Evolutionary conservation across 1,140 invertebrate species (phyloP), one percentile per base, ranked within the genome.

Genomic region (Probaryconus sp.): DNA sequence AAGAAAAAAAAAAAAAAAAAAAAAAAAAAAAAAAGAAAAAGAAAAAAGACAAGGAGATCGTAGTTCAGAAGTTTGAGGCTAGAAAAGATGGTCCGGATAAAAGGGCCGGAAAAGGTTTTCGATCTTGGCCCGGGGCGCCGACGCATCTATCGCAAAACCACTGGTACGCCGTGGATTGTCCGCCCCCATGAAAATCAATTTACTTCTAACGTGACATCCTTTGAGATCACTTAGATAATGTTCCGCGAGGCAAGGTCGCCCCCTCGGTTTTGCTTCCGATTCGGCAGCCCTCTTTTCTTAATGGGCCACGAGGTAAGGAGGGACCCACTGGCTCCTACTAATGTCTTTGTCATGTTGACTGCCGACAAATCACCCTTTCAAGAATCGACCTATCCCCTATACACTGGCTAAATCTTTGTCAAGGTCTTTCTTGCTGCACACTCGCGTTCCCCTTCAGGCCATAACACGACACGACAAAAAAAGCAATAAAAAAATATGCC

Each of bases 291-390:
- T 37, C 68, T 43, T 63, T 76, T 76, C 72, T 78, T 82, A 83
- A 83, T 82, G 80, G 82, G 38, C 47, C 76, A 48, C 69, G 67
- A 60, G 75, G 30, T 63, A 70, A 56, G 53, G 45, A 50, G 76
- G 61, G 48, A 26, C 50, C 24, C 45, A 21, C 55, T 50, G 24
- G 4, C 16, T 5, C 17, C 53, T 76, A 60, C 81, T 85, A 82
- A 84, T 83, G 81, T 83, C 83, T 84, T 83, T 85, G 82, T 84
- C 82, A 61, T 84, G 82, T 85, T 80, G 79, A 83, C 80, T 83
- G 83, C 79, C 83, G 80, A 85, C 83, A 83, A 85, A 84, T 85
- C 81, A 79, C 75, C 75, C 79, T 83, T 82, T 81, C 76, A 80
- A 77, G 76, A 79, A 37, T 35, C 53, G 26, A 60, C 5, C 33